phyloP scores from a whole-genome alignment of 2,888 invertebrate genomes.

The Villa cingulata region DNA sequence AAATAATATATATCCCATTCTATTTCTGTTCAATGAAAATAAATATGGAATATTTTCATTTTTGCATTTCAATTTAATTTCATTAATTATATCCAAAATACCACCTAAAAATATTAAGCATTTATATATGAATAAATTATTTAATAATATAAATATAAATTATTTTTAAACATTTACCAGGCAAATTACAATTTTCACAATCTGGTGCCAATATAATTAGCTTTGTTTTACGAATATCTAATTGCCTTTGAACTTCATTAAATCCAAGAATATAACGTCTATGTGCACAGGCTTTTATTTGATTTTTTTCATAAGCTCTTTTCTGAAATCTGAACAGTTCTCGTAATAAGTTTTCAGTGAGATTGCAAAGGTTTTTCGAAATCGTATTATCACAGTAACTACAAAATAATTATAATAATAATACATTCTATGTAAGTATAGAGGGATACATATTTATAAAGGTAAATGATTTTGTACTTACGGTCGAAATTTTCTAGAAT shows the following conservation, averaged over 20 bases:
- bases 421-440: too few relatives aligned
- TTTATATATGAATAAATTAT: constrained; percentile 1
- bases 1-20: constrained; percentile 42
- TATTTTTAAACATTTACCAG: constrained; percentile 17
- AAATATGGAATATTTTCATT: constrained; percentile 42
- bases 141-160: background rate
- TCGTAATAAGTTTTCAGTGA: constrained; percentile 38
- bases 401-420: too few relatives aligned
- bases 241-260: constrained; percentile 44
- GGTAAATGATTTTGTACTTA: too few relatives aligned
- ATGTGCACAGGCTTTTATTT: constrained; percentile 43
- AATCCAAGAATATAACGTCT: constrained; percentile 47
- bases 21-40: constrained; percentile 43
- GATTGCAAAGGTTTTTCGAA: constrained; percentile 40
- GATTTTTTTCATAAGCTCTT: constrained; percentile 43
- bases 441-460: too few relatives aligned
- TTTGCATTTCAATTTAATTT: constrained; percentile 38
- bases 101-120: constrained; percentile 36
- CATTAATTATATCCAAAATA: constrained; percentile 41
- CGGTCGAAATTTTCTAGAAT: constrained; percentile 28
- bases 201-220: constrained; percentile 49
- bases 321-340: constrained; percentile 48
- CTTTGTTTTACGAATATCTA: constrained; percentile 44
- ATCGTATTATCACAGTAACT: constrained; percentile 48
- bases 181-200: constrained; percentile 37